These are phyloP conservation scores for Zeugodacus cucurbitae DNA, from an alignment of 1,140 invertebrate genomes.

Conservation along the genomic window DNA sequence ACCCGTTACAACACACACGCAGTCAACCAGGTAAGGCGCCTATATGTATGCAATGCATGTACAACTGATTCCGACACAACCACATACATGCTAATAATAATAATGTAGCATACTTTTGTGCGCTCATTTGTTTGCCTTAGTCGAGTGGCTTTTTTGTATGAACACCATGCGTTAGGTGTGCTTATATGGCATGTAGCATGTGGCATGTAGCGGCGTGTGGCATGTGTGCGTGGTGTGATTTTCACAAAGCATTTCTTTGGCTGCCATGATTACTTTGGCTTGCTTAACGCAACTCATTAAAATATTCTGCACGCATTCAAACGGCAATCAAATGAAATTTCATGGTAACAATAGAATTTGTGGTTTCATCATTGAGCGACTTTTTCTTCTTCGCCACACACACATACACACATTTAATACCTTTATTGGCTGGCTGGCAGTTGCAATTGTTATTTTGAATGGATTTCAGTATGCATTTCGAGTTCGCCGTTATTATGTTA, in stretches of 20 bases:
- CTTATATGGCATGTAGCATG: not conserved
- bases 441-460: not conserved
- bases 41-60: conserved; percentile 4
- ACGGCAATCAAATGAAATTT: conserved; percentile 37
- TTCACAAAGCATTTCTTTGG: not conserved
- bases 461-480: not conserved
- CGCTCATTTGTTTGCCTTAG: not conserved
- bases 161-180: no score
- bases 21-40: not conserved
- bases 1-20: not conserved
- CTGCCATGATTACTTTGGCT: not conserved
- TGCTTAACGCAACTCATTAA: conserved; percentile 7
- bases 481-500: not conserved
- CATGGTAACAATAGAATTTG: conserved; percentile 22
- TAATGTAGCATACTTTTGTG: not conserved
- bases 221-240: not conserved
- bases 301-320: conserved; percentile 37
- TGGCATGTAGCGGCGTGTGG: not conserved
- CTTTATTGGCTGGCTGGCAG: not conserved
- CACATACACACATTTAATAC: conserved; percentile 7
- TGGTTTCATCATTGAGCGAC: conserved; percentile 10
- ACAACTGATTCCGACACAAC: not conserved
- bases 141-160: not conserved
- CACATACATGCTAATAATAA: not conserved
- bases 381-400: not conserved